These are phyloP conservation scores for Dermochelys coriacea DNA, from an alignment of 2,797 vertebrate species.

Conservation along the genomic window DNA sequence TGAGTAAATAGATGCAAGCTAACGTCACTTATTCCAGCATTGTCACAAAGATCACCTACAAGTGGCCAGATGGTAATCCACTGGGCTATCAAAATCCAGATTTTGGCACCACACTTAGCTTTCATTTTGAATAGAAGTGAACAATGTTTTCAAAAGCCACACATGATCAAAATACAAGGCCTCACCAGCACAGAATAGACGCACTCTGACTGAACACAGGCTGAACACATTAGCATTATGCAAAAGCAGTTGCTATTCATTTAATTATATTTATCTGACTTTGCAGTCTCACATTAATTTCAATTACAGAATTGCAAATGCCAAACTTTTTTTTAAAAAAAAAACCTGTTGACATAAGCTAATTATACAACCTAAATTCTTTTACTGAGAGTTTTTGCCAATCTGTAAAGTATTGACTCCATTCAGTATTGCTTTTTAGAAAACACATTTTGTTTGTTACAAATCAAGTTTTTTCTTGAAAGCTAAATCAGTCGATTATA, in stretches of 20 bases:
- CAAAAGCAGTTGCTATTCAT: fast-evolving
- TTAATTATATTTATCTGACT: not conserved
- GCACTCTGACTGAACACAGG: not conserved
- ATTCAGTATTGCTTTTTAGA: not conserved
- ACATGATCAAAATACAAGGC: not conserved
- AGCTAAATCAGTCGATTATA: fast-evolving
- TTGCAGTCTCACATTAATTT: fast-evolving
- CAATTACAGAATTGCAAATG: not conserved
- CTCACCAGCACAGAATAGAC: not conserved
- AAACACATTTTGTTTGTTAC: not conserved
- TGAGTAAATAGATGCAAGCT: not conserved
- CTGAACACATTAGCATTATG: fast-evolving
- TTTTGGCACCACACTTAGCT: not conserved
- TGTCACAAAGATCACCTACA: not conserved
- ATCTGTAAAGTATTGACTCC: not conserved
- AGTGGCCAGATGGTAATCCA: not conserved
- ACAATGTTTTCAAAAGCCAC: not conserved
- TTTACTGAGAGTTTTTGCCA: not conserved
- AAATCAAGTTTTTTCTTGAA: not conserved
- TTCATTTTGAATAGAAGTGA: not conserved
- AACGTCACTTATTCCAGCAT: not conserved
- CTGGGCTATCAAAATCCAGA: not conserved
- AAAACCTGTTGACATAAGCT: fast-evolving
- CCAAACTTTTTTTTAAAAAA: fast-evolving
- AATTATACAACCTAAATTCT: not conserved